A percentile compares a stretch with the other conserved stretches of the same genome.
phyloP scores from a whole-genome alignment of 2,888 invertebrate species.

The Ormyrus pomaceus region DNA sequence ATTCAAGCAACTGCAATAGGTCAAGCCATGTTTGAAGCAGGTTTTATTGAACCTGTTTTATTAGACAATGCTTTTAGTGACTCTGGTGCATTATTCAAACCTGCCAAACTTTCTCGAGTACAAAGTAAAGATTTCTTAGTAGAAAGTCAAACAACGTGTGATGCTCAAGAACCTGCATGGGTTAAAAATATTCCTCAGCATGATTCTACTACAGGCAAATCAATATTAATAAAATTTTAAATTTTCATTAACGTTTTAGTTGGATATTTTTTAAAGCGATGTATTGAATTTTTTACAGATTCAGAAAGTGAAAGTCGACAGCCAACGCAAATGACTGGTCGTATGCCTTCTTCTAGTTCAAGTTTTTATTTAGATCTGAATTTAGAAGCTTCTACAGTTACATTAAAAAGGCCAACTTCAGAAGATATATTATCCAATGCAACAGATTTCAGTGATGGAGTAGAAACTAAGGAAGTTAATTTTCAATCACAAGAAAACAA shows the following conservation, averaged over 20 bases:
- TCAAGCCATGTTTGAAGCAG: conserved; percentile 86
- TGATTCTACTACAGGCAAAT: conserved; percentile 74
- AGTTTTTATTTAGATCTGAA: conserved; percentile 81
- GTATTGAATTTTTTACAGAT: conserved; percentile 62
- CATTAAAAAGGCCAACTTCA: conserved; percentile 76
- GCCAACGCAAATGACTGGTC: conserved; percentile 65
- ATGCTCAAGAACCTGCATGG: conserved; percentile 82
- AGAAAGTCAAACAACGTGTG: conserved; percentile 74
- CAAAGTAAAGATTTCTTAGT: conserved; percentile 72
- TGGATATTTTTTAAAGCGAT: too few relatives aligned
- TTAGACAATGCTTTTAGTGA: conserved; percentile 75
- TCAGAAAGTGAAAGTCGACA: conserved; percentile 71
- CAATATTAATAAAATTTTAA: neutral
- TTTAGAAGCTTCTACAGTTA: conserved; percentile 81
- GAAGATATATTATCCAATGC: conserved; percentile 67
- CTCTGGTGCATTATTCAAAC: conserved; percentile 76
- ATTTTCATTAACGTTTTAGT: too few relatives aligned
- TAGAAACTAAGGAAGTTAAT: conserved; percentile 67
- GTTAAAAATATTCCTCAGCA: conserved; percentile 79
- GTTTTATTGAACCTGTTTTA: conserved; percentile 82
- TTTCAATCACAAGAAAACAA: conserved; percentile 65
- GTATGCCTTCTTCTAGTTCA: conserved; percentile 76
- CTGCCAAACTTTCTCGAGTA: conserved; percentile 71
- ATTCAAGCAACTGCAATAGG: conserved; percentile 87
- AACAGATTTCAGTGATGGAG: conserved; percentile 64